Conservation (phyloP, 2,113 vertebrate species). For the Varanus salvator region DNA sequence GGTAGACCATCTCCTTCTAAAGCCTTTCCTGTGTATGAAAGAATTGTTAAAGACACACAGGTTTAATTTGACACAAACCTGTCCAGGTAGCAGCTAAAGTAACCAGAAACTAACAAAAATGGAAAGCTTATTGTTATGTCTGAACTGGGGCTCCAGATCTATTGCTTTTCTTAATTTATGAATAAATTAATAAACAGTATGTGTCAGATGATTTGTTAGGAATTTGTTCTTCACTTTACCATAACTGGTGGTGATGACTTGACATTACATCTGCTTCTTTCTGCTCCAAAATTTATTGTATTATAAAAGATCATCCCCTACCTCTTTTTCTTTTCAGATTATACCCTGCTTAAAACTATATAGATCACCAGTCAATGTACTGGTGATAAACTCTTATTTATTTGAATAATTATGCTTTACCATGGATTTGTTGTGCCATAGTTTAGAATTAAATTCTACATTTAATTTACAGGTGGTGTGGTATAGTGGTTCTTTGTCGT, state of each 20-base stretch:
- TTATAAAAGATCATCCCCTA: neutral
- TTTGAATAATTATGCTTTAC: neutral
- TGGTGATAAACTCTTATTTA: neutral
- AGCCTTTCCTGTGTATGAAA: conserved; percentile 9
- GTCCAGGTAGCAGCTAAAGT: neutral
- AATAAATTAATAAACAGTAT: neutral
- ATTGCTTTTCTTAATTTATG: too few species aligned
- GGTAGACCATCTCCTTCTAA: conserved; percentile 43
- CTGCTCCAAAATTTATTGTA: neutral
- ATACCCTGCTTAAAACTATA: neutral
- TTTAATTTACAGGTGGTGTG: too few species aligned
- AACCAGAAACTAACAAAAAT: too few species aligned
- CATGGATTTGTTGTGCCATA: neutral
- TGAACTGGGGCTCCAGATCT: too few species aligned
- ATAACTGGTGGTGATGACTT: conserved; percentile 21
- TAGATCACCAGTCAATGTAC: neutral
- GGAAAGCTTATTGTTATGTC: too few species aligned
- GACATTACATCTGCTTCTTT: fast-evolving
- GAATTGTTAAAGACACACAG: conserved; percentile 42
- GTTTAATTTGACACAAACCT: neutral
- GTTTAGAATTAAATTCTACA: neutral
- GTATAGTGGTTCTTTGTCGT: too few species aligned
- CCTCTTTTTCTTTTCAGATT: neutral
- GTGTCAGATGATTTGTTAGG: conserved; percentile 32
- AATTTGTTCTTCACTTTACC: conserved; percentile 47